Evolutionary conservation across 2,888 invertebrate species (phyloP).

Genomic region (Amphimallon solstitiale): DNA sequence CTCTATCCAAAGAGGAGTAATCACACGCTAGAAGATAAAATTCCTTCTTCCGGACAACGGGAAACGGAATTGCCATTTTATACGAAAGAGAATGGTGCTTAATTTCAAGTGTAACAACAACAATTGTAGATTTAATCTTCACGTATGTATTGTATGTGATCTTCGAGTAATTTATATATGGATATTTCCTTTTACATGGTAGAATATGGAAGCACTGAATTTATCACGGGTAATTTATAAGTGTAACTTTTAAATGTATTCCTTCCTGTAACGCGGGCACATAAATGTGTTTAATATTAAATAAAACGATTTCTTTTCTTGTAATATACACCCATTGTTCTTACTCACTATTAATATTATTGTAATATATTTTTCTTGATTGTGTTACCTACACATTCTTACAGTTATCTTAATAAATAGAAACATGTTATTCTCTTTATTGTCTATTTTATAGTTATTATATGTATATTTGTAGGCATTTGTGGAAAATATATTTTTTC

Average conservation of each 20-base stretch:
- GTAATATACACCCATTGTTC: conserved; percentile 34
- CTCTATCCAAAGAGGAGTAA: conserved; percentile 4
- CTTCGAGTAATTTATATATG: conserved; percentile 39
- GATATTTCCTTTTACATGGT: conserved; percentile 35
- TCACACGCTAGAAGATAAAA: conserved; percentile 32
- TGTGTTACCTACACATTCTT: conserved; percentile 1
- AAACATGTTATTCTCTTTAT: background rate
- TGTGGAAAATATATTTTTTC: too few species aligned
- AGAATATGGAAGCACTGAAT: conserved; percentile 23
- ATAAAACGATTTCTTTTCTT: conserved; percentile 26
- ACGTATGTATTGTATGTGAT: conserved; percentile 36
- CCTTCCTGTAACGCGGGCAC: conserved; percentile 20
- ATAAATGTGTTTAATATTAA: conserved; percentile 26
- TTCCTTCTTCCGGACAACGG: conserved; percentile 40
- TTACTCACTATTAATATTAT: conserved; percentile 18
- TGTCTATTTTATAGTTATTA: too few species aligned
- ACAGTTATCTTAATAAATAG: background rate
- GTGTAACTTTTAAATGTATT: conserved; percentile 29
- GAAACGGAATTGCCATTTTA: conserved; percentile 41
- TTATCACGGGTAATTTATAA: conserved; percentile 32
- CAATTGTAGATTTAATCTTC: conserved; percentile 40
- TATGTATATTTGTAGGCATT: too few species aligned
- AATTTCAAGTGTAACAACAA: conserved; percentile 36
- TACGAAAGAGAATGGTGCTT: conserved; percentile 40
- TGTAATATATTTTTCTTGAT: background rate